Base-by-base conservation (phyloP, 2,797 vertebrate genomes). In the Anniella stebbinsi region DNA sequence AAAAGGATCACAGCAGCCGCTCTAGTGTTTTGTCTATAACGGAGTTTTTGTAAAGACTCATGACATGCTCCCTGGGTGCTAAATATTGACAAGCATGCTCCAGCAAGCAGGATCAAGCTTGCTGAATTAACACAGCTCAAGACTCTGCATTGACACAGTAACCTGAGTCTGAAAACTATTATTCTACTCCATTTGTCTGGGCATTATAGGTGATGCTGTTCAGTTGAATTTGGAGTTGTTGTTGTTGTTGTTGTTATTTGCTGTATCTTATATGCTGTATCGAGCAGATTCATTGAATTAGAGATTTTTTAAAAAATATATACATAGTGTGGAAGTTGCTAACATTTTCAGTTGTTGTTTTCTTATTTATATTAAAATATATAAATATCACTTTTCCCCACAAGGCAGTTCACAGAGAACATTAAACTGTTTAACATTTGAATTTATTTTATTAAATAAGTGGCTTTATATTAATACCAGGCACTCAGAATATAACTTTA, bases 51-150 rank as follows among this genome's bases (percentile, higher is more conserved):
- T 96, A 93, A 94, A 96, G 95, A 93, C 94, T 97, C 5, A 5
- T 95, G 93, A 93, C 94, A 91, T 93, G 91, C 94, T 96, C 94
- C 90, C 92, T 93, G 91, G 95, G 95, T 97, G 80, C 95, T 96
- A 92, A 96, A 96, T 97, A 98, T 97, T 97, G 97, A 97, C 97
- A 96, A 96, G 95, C 97, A 96, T 96, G 97, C 94, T 95, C 95
- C 92, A 91, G 96, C 96, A 96, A 97, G 96, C 95, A 94, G 97
- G 97, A 97, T 97, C 95, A 97, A 96, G 97, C 96, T 97, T 95
- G 96, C 92, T 95, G 95, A 97, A 96, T 97, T 97, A 97, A 94
- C 93, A 93, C 88, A 94, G 95, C 95, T 96, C 96, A 91, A 94
- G 94, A 95, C 95, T 95, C 87, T 93, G 88, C 70, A 78, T 76